phyloP scores from a whole-genome alignment of 1,140 invertebrate genomes.

The Drosophila saltans region DNA sequence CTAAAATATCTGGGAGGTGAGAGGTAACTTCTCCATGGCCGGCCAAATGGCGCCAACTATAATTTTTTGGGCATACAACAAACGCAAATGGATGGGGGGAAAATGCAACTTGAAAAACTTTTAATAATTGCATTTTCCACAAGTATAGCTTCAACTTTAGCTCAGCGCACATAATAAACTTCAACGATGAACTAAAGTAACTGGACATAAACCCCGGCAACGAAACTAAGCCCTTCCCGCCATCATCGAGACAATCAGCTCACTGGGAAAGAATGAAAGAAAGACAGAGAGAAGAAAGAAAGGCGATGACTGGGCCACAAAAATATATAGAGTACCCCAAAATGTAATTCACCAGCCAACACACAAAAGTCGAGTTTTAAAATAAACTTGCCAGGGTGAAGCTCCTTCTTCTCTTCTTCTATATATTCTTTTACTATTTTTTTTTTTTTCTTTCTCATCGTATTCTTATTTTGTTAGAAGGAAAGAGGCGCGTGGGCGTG shows the following conservation, averaged over 20 bases:
- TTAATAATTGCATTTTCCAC: constrained; percentile 72
- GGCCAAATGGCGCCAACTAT: constrained; percentile 58
- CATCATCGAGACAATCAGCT: constrained; percentile 66
- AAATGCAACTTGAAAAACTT: constrained; percentile 62
- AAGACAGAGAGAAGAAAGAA: not conserved
- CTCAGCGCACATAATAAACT: constrained; percentile 65
- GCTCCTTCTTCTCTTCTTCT: constrained; percentile 31
- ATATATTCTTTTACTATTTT: constrained; percentile 48
- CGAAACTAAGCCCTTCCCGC: constrained; percentile 32
- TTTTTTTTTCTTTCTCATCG: constrained; percentile 13
- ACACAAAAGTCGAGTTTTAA: constrained; percentile 77
- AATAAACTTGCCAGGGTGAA: constrained; percentile 69
- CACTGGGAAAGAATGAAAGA: constrained; percentile 20
- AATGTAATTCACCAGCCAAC: constrained; percentile 73
- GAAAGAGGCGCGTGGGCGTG: constrained; percentile 2
- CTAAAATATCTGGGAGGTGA: not conserved
- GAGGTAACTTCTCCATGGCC: constrained; percentile 25
- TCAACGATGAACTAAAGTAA: constrained; percentile 39
- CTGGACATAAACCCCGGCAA: not conserved
- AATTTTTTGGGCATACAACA: constrained; percentile 51
- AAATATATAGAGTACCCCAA: constrained; percentile 69
- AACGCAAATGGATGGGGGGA: constrained; percentile 32
- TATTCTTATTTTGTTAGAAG: not conserved
- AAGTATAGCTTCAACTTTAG: constrained; percentile 46
- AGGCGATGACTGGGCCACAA: constrained; percentile 65